phyloP scores from a whole-genome alignment of 1,140 invertebrate species.

The Hirudo medicinalis region DNA sequence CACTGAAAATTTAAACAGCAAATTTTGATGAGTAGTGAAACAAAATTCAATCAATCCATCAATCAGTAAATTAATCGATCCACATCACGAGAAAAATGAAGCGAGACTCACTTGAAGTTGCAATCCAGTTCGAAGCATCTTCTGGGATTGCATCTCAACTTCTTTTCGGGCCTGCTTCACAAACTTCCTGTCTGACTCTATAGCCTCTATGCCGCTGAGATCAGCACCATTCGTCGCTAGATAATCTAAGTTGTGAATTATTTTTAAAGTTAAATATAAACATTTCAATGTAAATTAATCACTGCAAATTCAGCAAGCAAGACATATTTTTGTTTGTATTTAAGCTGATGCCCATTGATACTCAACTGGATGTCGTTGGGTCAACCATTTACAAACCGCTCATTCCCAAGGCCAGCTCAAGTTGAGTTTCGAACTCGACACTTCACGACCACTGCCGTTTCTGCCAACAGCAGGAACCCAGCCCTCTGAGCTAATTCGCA shows the following conservation, averaged over 20 bases:
- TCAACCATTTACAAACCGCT: too few relatives aligned
- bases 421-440: too few relatives aligned
- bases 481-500: too few relatives aligned
- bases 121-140: conserved; percentile 53
- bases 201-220: conserved; percentile 54
- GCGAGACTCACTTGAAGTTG: conserved; percentile 39
- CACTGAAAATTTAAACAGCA: background rate
- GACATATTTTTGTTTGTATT: too few relatives aligned
- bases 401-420: too few relatives aligned
- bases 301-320: too few relatives aligned
- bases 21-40: background rate
- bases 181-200: conserved; percentile 54
- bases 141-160: conserved; percentile 54
- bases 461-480: too few relatives aligned
- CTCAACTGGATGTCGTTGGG: too few relatives aligned
- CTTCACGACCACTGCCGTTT: too few relatives aligned
- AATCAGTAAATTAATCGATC: background rate
- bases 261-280: too few relatives aligned
- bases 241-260: conserved; percentile 45
- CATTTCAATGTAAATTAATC: background rate
- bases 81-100: background rate
- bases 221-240: conserved; percentile 52
- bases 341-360: too few relatives aligned
- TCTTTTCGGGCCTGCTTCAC: conserved; percentile 53
- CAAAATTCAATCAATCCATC: background rate